Base-by-base conservation (phyloP, 2,797 vertebrate species). In the Hirundo rustica region DNA sequence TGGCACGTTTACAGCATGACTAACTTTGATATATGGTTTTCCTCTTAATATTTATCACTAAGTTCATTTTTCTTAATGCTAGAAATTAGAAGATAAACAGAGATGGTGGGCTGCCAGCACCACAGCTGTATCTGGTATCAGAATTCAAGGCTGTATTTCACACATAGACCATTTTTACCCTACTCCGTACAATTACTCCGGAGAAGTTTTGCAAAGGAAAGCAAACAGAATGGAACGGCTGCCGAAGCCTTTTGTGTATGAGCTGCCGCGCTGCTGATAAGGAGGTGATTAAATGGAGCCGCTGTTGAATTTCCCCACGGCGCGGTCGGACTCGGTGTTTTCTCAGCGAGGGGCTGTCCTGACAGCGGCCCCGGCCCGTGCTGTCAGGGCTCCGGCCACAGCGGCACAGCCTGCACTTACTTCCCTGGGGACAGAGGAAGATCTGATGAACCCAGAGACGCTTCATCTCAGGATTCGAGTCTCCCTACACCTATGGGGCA, bases 91-190 rank as follows among this genome's bases (percentile, higher is more conserved):
- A 79, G 73, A 58, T 40, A 53, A 34, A 50, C 21, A 0, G 5
- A 48, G 53, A 5, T 2, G 10, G 51, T 40, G 36, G 9, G 79
- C 32, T 21, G 34, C 44, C 62, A 85, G 79, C 55, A 86, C 21
- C 51, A 71, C 68, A 82, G 64, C 23, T 61, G 14, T 15, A 55
- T 8, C 53, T 40, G 25, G 21, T 40, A 53, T n/a, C 62, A 71
- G 68, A 93, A 92, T 67, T 93, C 85, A 87, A 88, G 54, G 88
- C 78, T 72, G 60, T 55, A 70, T 92, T 91, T 97, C 72, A 51
- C 53, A 48, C 29, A 3, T 0, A 6, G 20, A 26, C 40, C 32
- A 23, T 36, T 94, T 85, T 89, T 60, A 80, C 65, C 82, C 76
- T 45, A 30, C 40, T 42, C 84, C 9, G 32, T 74, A 57, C 71